Evolutionary conservation across 1,140 invertebrate species (phyloP), one percentile per base, ranked within the genome.

Genomic region (Asbolus verrucosus): DNA sequence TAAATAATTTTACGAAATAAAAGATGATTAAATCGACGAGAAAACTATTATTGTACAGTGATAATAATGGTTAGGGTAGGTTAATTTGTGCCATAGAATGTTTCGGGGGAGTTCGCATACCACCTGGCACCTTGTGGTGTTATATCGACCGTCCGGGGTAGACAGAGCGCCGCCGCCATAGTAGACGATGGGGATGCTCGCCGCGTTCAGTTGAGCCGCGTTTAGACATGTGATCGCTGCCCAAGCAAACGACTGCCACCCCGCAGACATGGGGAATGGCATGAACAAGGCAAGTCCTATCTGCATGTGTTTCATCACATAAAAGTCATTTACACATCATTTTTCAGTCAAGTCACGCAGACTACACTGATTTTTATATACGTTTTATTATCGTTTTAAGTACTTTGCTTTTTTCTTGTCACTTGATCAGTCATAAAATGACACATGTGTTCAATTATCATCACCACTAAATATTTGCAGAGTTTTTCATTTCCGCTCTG

Each of bases 221-320:
- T 54, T 36, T 36, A 71, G 69, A 67, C 69, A 71, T 71, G 69
- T 71, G 69, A 71, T 67, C 33, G 39, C 50, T 21, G 50, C 14
- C 16, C 63, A 21, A 39, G 8, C 27, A 13, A 39, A 62, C 38
- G n/a, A 15, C 21, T 70, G 41, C 62, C 61, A 11, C 62, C 62
- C 69, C 69, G 30, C 14, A 54, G 41, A 21, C 30, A 71, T 71
- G 69, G 69, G 69, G 54, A 71, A 71, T 67, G 69, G 69, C 63
- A 71, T 71, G 69, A 71, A 71, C 63, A 71, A 71, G 65, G 69
- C 65, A 71, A 71, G 69, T 71, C 24, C 21, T 41, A 15, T 70
- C 41, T 70, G 68, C 68, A 70, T 70, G 68, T 65, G 11, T 68
- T 41, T 60, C 21, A 54, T 54, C 46, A 54, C 46, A 54, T 54